Evolutionary conservation across 2,888 invertebrate genomes (phyloP).

Genomic region (Leptopilina myrica): DNA sequence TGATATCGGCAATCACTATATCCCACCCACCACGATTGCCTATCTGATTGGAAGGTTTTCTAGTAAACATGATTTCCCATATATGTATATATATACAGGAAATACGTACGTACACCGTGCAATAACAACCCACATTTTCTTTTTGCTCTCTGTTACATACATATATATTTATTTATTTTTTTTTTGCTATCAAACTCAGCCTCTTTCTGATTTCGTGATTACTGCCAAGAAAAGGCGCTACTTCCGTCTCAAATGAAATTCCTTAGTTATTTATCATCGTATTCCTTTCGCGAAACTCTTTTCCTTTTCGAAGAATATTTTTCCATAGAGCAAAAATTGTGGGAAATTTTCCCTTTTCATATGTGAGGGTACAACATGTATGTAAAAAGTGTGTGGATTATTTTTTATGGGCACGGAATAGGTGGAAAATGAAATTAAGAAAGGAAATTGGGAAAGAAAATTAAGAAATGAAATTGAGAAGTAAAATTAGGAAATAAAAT

Average conservation of each 20-base stretch:
- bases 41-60: constrained; percentile 63
- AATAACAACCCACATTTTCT: constrained; percentile 11
- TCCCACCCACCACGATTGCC: constrained; percentile 61
- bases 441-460: too few relatives aligned
- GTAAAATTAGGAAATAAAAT: too few relatives aligned
- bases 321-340: not conserved
- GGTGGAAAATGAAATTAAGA: too few relatives aligned
- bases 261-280: constrained; percentile 23
- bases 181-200: constrained; percentile 2
- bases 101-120: constrained; percentile 45
- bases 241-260: constrained; percentile 36
- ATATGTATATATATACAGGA: constrained; percentile 47
- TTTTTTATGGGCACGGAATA: too few relatives aligned
- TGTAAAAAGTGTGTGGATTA: too few relatives aligned
- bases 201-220: constrained; percentile 26
- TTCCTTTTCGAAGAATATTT: not conserved
- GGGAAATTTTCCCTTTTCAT: not conserved
- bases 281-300: not conserved
- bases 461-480: too few relatives aligned
- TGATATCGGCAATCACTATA: constrained; percentile 66
- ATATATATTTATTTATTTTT: not conserved
- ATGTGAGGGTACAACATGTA: too few relatives aligned
- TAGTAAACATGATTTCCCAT: constrained; percentile 61
- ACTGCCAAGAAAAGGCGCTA: constrained; percentile 29
- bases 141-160: too few relatives aligned